Evolutionary conservation across 2,888 invertebrate genomes (phyloP), one percentile per base, ranked within the genome.

Genomic region (Gortyna flavago): DNA sequence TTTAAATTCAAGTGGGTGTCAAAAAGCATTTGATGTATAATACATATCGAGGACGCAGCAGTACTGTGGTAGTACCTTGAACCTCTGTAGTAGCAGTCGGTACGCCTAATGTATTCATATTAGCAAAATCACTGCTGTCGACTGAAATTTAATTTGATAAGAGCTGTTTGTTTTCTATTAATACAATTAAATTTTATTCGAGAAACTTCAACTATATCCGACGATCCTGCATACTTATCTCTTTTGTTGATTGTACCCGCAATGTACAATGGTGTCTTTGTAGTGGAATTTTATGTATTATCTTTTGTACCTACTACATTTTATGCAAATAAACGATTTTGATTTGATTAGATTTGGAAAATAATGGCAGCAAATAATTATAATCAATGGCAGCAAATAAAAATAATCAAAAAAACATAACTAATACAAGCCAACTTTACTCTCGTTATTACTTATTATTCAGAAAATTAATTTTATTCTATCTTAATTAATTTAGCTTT

Each of bases 401-500:
- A 44, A 66, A 35, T 38, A 57, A 75, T 35, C 18, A 61, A 51
- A 66, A 48, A 68, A 70, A 73, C 54, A 64, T 67, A 0, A 41
- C 41, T 41, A 41, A 41, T 11, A 25, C 21, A 38, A n/a, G 16
- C 8, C 44, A 54, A 67, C 38, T 35, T 29, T 54, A 51, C 11
- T 18, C 21, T n/a, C 6, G 11, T 32, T 64, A 54, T 61, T 59
- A 70, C 32, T n/a, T n/a, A n/a, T 54, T 59, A 35, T 18, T 32
- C 59, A 61, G 13, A 77, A 79, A 79, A 76, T 61, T 75, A 5
- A 70, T 62, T 72, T 65, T 7, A 65, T 75, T 74, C 29, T 38
- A 16, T 57, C 38, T 48, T 35, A 69, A 75, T 70, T 70, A 75
- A 72, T 83, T 79, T 72, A 38, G n/a, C n/a, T 75, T 64, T 51